These are phyloP conservation scores for Pangasius larnaudii DNA, from an alignment of 2,797 vertebrate species.

Conservation along the genomic window DNA sequence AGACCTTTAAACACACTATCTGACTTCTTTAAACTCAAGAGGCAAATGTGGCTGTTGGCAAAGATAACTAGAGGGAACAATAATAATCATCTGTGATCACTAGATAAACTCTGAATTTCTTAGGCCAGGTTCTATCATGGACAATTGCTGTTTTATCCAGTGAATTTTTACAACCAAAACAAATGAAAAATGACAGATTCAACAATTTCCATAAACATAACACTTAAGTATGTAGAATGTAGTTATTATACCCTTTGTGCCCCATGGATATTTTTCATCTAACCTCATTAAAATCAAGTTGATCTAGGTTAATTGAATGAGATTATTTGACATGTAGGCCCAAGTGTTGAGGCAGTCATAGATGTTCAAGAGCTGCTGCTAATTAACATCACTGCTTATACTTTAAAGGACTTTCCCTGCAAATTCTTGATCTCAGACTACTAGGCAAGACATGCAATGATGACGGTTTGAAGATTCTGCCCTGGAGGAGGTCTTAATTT, in stretches of 20 bases:
- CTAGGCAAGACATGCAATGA: background rate
- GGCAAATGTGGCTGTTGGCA: constrained; percentile 3
- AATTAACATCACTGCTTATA: constrained; percentile 11
- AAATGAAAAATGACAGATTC: background rate
- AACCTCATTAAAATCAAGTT: background rate
- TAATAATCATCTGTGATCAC: constrained; percentile 23
- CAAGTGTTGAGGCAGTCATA: background rate
- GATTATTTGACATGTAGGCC: constrained; percentile 14
- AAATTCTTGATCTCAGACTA: background rate
- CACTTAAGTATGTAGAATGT: background rate
- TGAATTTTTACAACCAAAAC: background rate
- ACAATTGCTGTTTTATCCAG: constrained; percentile 11
- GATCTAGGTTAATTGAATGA: constrained; percentile 21
- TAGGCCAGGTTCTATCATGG: constrained; percentile 43
- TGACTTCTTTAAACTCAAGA: background rate
- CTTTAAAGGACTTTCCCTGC: background rate
- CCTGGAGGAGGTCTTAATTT: background rate
- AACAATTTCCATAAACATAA: background rate
- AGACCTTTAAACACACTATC: background rate
- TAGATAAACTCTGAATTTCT: background rate
- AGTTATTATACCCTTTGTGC: background rate
- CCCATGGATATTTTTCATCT: background rate
- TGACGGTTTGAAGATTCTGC: background rate
- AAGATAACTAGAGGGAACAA: constrained; percentile 17
- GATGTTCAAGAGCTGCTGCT: background rate